Conservation (phyloP, 2,888 invertebrate genomes). For the Folsomia manolachei region DNA sequence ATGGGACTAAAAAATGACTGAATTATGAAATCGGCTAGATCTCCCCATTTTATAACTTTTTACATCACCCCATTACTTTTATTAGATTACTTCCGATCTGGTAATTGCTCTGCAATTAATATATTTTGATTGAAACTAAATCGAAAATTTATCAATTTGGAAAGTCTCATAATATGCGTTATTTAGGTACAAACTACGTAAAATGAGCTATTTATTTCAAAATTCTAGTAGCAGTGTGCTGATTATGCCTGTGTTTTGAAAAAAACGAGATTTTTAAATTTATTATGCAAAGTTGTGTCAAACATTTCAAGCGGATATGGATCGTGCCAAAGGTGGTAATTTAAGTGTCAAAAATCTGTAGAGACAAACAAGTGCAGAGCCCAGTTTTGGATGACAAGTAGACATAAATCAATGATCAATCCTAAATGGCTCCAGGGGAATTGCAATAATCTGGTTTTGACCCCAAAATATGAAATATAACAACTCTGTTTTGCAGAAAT, state of each 20-base stretch:
- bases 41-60: neutral
- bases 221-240: too few relatives aligned
- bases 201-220: neutral
- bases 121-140: too few relatives aligned
- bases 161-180: neutral
- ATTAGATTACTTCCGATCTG: neutral
- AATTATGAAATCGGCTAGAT: too few relatives aligned
- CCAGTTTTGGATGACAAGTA: neutral
- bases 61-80: too few relatives aligned
- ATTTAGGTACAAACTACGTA: neutral
- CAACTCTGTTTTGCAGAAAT: too few relatives aligned
- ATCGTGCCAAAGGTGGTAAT: neutral
- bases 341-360: neutral
- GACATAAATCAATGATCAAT: neutral
- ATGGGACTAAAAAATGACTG: too few relatives aligned
- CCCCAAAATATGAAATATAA: too few relatives aligned
- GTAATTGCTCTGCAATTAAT: neutral
- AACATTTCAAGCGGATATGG: neutral
- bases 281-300: neutral
- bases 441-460: too few relatives aligned
- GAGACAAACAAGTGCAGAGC: too few relatives aligned
- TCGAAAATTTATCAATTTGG: neutral
- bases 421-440: neutral
- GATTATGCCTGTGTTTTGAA: neutral
- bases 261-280: neutral